Conservation (phyloP, 2,888 invertebrate genomes). For the Phytoseiulus persimilis region DNA sequence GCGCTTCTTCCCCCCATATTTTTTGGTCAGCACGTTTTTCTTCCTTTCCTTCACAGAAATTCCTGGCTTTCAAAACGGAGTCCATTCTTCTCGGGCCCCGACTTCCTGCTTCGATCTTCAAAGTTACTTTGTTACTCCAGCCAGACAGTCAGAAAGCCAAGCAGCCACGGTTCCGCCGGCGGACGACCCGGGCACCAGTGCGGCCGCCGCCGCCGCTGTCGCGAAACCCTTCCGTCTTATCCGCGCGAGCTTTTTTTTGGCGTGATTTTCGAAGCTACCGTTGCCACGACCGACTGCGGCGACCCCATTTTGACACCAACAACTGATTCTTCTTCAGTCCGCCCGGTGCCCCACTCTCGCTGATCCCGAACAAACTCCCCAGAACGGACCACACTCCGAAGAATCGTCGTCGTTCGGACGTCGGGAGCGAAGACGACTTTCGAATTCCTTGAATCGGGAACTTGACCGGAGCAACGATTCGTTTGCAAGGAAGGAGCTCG, state of each 20-base stretch:
- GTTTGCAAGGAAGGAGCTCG: too few relatives aligned
- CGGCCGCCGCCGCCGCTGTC: not conserved
- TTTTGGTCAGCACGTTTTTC: not conserved
- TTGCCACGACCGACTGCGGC: not conserved
- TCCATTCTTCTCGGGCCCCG: not conserved
- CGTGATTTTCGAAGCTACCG: not conserved
- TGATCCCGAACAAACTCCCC: not conserved
- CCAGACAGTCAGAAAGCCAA: not conserved
- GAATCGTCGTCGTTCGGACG: too few relatives aligned
- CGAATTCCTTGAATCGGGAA: not conserved
- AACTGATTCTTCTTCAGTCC: not conserved
- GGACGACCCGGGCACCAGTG: not conserved
- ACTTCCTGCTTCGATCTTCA: not conserved
- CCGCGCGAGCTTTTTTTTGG: not conserved
- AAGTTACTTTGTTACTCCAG: not conserved
- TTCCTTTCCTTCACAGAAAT: not conserved
- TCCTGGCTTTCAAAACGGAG: not conserved
- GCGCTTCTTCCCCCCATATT: not conserved
- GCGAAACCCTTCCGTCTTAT: constrained; percentile 5
- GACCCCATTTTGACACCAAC: not conserved
- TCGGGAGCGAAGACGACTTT: too few relatives aligned
- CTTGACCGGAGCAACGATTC: not conserved
- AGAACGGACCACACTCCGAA: not conserved
- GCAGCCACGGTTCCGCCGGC: not conserved
- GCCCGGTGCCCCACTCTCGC: not conserved